Percentiles rank a stretch among this genome's conserved stretches.
phyloP scores from a whole-genome alignment of 2,113 vertebrate species.

The Chiloscyllium plagiosum region DNA sequence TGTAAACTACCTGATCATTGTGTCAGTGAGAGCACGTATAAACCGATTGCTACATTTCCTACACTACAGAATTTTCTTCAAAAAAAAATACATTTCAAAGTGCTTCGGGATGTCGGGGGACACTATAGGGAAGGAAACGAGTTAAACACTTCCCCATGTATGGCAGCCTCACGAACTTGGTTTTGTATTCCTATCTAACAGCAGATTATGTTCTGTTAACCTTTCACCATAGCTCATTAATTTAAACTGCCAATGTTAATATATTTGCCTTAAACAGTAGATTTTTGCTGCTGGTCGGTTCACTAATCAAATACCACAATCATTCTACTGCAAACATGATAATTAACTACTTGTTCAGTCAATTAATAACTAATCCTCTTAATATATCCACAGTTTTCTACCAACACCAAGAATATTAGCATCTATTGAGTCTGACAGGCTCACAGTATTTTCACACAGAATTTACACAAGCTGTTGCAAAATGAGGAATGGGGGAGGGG shows the following conservation, averaged over 20 bases:
- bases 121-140: neutral
- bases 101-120: neutral
- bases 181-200: neutral
- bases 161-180: neutral
- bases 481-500: neutral
- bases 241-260: neutral
- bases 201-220: neutral
- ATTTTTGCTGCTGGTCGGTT: neutral
- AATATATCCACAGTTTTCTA: neutral
- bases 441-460: neutral
- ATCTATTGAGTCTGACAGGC: neutral
- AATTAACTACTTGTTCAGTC: neutral
- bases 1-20: neutral
- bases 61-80: neutral
- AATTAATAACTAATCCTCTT: neutral
- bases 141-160: neutral
- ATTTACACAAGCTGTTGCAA: neutral
- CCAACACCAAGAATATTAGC: neutral
- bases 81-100: neutral
- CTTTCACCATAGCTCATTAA: neutral
- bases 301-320: neutral
- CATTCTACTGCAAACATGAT: neutral
- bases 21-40: neutral
- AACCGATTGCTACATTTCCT: neutral
- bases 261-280: neutral